phyloP scores from a whole-genome alignment of 2,113 vertebrate species.

The Dasyprocta punctata region DNA sequence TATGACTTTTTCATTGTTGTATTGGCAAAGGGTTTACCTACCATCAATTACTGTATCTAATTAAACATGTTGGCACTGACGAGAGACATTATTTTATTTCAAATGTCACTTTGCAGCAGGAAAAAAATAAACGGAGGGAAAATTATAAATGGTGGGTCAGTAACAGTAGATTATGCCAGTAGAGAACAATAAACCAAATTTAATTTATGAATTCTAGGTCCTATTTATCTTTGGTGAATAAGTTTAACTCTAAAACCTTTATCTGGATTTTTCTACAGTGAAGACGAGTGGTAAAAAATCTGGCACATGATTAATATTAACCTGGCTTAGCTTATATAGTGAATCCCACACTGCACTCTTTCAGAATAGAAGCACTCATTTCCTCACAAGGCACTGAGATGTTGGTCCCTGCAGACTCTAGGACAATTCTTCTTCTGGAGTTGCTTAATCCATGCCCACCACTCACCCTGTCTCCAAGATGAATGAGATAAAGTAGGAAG shows the following conservation, averaged over 20 bases:
- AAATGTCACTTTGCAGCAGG: not conserved
- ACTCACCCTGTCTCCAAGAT: not conserved
- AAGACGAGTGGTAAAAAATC: not conserved
- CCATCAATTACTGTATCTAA: not conserved
- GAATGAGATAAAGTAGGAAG: not conserved
- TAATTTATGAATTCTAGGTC: not conserved
- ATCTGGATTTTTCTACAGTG: not conserved
- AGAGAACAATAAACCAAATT: not conserved
- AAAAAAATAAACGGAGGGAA: not conserved
- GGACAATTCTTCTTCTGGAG: not conserved
- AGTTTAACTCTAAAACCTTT: not conserved
- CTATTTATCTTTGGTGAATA: not conserved
- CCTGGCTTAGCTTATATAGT: not conserved
- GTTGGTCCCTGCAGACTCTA: not conserved
- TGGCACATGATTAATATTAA: not conserved
- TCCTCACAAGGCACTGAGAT: not conserved
- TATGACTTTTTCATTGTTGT: not conserved
- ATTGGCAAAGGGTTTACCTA: not conserved
- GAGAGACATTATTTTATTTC: slow-evolving; percentile 27
- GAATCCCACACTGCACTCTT: not conserved
- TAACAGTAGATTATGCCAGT: not conserved
- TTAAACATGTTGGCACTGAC: not conserved
- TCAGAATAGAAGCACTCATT: not conserved
- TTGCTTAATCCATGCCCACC: not conserved
- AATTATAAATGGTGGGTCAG: not conserved